Evolutionary conservation across 2,113 vertebrate genomes (phyloP), one percentile per base, ranked within the genome.

Genomic region (Australoheros scitulus): DNA sequence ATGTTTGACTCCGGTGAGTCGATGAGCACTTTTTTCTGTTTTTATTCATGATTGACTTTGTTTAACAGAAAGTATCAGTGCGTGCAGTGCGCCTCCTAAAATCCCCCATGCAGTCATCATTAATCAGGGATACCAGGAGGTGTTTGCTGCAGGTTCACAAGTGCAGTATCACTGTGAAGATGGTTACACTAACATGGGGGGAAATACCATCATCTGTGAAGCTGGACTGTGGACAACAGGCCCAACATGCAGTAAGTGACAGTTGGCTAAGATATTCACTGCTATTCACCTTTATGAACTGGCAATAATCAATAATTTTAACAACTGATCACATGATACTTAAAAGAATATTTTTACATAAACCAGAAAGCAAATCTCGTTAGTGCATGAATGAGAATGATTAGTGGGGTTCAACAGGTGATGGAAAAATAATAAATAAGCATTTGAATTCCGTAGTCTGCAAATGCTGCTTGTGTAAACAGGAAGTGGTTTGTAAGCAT

Each of bases 121-220:
- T 22, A 0, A 10, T 26, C 0, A 64, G 29, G 3, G 1, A 41
- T 72, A 91, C 36, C 26, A 84, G 72, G 38, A 87, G 0, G 1
- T 92, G 70, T 94, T 84, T 89, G 20, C 20, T 22, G 36, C 1
- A 4, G 4, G 13, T 68, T 58, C 87, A 32, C 0, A 3, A 5
- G n/a, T 91, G 10, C 2, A 8, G 3, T 94, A 92, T 59, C 11
- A 72, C 11, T 94, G 93, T 88, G 36, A 79, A 65, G 14, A 78
- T 1, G 55, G 83, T 57, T 91, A 74, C 22, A 18, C 36, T 29
- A 11, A 32, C 22, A 50, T 59, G 0, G 26, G 22, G 9, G 2
- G 10, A 34, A 34, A 34, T 34, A 34, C 34, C 34, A 34, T 34
- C 34, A 34, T 34, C 34, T 34, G 34, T 34, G 34, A 34, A 34